Conservation (phyloP, 1,140 invertebrate genomes). For the Dinothrombium tinctorium region DNA sequence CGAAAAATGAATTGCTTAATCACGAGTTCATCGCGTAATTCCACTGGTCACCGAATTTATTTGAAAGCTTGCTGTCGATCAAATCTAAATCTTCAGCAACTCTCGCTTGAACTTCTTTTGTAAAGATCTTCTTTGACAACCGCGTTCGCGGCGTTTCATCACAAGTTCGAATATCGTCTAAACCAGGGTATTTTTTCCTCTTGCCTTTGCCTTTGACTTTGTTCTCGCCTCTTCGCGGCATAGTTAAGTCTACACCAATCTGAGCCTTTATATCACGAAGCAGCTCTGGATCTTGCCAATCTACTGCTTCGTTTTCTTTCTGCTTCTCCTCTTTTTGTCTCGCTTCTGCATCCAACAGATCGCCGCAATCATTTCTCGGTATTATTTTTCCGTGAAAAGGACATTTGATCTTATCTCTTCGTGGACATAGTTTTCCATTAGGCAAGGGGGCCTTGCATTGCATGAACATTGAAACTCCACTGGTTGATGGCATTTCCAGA, state of each 20-base stretch:
- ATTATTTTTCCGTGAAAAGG: constrained; percentile 38
- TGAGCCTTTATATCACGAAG: constrained; percentile 26
- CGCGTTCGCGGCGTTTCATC: constrained; percentile 19
- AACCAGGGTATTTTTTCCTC: constrained; percentile 18
- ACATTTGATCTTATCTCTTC: constrained; percentile 34
- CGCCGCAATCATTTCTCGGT: constrained; percentile 27
- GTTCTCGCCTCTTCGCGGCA: too few species aligned
- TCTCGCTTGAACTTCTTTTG: constrained; percentile 10
- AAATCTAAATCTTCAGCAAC: background rate
- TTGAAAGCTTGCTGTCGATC: background rate
- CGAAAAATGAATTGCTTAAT: too few species aligned
- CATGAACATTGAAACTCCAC: background rate
- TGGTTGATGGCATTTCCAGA: background rate
- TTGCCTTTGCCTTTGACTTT: constrained; percentile 9
- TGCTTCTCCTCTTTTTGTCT: constrained; percentile 15
- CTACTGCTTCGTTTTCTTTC: constrained; percentile 20
- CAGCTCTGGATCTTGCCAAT: constrained; percentile 34
- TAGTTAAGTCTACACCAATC: constrained; percentile 21
- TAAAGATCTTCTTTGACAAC: constrained; percentile 17
- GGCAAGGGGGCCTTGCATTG: constrained; percentile 24
- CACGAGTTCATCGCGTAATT: too few species aligned
- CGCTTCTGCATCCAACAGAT: constrained; percentile 15
- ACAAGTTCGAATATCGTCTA: constrained; percentile 21
- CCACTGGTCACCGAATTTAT: background rate
- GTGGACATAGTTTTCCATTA: constrained; percentile 33